phyloP scores from a whole-genome alignment of 1,140 invertebrate species.

The Macrosteles quadrilineatus region DNA sequence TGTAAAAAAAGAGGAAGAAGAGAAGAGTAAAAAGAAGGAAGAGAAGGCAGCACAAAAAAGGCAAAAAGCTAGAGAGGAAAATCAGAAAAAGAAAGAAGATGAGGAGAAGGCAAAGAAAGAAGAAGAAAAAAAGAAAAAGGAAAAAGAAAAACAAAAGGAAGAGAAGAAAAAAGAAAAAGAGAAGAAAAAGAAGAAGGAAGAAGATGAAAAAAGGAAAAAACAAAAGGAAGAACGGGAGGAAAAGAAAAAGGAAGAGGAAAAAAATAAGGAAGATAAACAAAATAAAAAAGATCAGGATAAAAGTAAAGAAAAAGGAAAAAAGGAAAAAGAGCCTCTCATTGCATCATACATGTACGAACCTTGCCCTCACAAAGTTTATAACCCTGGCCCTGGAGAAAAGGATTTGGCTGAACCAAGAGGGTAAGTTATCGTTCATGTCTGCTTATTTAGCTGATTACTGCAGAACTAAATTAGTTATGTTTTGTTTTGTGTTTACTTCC shows the following conservation, averaged over 20 bases:
- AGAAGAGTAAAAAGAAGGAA: neutral
- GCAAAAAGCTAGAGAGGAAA: neutral
- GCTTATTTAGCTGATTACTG: too few species aligned
- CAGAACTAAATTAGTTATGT: too few species aligned
- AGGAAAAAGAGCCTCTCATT: neutral
- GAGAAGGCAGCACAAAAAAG: neutral
- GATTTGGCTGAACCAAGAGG: neutral
- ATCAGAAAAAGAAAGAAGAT: neutral
- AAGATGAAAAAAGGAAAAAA: neutral
- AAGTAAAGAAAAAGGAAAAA: neutral
- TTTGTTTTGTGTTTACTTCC: too few species aligned
- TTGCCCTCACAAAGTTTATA: constrained; percentile 3
- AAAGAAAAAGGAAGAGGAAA: constrained; percentile 1
- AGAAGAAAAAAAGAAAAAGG: neutral
- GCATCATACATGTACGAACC: neutral
- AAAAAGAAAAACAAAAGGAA: neutral
- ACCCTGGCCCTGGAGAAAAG: neutral
- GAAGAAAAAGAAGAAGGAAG: too few species aligned
- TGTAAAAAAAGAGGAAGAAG: neutral
- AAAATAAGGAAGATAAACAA: neutral
- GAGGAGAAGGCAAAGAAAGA: neutral
- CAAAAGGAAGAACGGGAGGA: neutral
- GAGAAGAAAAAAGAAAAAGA: too few species aligned
- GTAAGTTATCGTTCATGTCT: too few species aligned
- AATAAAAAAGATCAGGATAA: neutral